Base-by-base conservation (phyloP, 2,113 vertebrate species). In the Ovis canadensis region DNA sequence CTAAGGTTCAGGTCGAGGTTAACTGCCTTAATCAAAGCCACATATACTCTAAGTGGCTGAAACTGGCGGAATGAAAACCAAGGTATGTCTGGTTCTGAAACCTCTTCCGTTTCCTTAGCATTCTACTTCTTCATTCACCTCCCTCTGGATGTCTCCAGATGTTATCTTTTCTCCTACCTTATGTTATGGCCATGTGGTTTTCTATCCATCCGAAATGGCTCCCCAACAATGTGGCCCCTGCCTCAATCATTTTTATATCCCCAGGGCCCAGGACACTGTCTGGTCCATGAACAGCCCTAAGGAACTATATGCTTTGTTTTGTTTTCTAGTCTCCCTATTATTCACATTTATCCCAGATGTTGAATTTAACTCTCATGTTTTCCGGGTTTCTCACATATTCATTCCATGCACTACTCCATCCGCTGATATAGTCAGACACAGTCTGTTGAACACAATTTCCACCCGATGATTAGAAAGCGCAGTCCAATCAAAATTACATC, bases 401-500 rank as follows among this genome's bases (percentile, higher is more conserved):
- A 81, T 92, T 80, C 96, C 92, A 98, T 59, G 36, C 3, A 29
- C 60, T 57, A 16, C 78, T 74, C 95, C 27, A 25, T 64, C 71
- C 89, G 83, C 92, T 92, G 62, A 87, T 67, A 93, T 40, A 98
- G 90, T 92, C 97, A 97, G 97, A 95, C 96, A 96, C 92, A 90
- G 55, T 88, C 96, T 97, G 88, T 97, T 98, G 97, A 97, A 97
- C n/a, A 40, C 98, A 94, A n/a, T 98, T 98, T 92, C 95, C 87
- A 96, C 91, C 94, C 55, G 6, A 91, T 95, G 91, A 98, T 98
- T 98, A 98, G 96, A 97, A 98, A 98, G 80, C 12, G 31, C 88
- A 96, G 88, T 96, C 94, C 96, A 95, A 98, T 98, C 98, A 97
- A 97, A 96, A 93, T 85, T 97, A 96, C 97, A 98, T 96, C 96